Percentiles rank a stretch among this genome's conserved stretches.
These are phyloP conservation scores for Tricholauxania praeusta DNA, from an alignment of 2,888 invertebrate genomes.

Conservation along the genomic window DNA sequence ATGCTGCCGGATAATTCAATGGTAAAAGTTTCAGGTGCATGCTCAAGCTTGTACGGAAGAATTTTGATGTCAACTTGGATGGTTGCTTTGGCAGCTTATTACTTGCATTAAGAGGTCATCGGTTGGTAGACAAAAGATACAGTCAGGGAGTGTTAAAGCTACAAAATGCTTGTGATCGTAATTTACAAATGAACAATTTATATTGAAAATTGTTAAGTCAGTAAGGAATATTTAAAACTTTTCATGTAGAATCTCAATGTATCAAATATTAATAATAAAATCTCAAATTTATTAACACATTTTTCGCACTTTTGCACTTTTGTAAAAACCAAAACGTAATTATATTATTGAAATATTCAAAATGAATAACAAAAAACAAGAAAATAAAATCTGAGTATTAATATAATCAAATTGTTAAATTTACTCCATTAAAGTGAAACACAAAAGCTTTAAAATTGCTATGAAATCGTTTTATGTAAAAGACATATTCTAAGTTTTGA, in stretches of 20 bases:
- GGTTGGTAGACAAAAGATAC: background rate
- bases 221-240: background rate
- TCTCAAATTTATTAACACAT: conserved; percentile 1
- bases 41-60: conserved; percentile 38
- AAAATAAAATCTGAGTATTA: too few species aligned
- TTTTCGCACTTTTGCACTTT: conserved; percentile 9
- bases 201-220: conserved; percentile 7
- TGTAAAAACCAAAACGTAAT: background rate
- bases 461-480: too few species aligned
- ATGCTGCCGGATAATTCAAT: conserved; percentile 52
- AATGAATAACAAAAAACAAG: too few species aligned
- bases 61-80: conserved; percentile 49
- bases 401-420: too few species aligned
- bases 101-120: conserved; percentile 21
- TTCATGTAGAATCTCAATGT: background rate
- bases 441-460: too few species aligned
- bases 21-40: conserved; percentile 47
- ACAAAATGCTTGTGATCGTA: background rate
- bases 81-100: conserved; percentile 55
- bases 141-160: background rate
- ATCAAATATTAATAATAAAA: background rate
- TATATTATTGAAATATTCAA: too few species aligned
- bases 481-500: too few species aligned
- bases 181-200: background rate
- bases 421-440: too few species aligned